These are phyloP conservation scores for Nasonia longicornis DNA, from an alignment of 1,140 invertebrate species.

Conservation along the genomic window DNA sequence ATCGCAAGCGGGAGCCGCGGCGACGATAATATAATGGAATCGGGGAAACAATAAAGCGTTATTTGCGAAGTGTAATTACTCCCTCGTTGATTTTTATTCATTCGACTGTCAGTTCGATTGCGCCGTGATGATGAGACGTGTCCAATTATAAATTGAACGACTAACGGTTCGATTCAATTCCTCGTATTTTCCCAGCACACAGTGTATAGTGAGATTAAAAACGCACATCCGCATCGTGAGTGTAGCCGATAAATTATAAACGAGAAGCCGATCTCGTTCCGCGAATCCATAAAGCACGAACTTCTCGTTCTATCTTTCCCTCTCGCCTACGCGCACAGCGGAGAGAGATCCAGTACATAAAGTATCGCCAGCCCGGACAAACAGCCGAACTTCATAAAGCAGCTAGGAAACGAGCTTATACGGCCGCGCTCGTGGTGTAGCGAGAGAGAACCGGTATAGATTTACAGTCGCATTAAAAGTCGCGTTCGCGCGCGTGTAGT, in stretches of 20 bases:
- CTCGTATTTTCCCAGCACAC: too few relatives aligned
- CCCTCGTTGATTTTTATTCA: not conserved
- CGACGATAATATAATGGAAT: too few relatives aligned
- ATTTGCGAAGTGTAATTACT: not conserved
- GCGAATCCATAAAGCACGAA: slow-evolving; percentile 20
- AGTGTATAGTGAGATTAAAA: too few relatives aligned
- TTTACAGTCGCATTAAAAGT: slow-evolving; percentile 42
- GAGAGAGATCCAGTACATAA: slow-evolving; percentile 20
- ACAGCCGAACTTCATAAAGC: slow-evolving; percentile 37
- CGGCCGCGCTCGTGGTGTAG: too few relatives aligned
- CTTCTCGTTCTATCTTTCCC: too few relatives aligned
- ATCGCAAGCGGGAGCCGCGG: too few relatives aligned
- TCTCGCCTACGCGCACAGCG: not conserved
- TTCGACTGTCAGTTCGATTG: not conserved
- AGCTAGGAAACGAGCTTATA: not conserved
- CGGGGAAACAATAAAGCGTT: too few relatives aligned
- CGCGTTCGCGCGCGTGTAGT: not conserved
- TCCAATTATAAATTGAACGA: too few relatives aligned
- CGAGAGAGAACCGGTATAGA: slow-evolving; percentile 36
- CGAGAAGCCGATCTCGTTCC: slow-evolving; percentile 14
- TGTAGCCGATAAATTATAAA: slow-evolving; percentile 3
- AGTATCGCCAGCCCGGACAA: slow-evolving; percentile 16
- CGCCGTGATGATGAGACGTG: not conserved
- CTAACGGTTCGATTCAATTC: not conserved
- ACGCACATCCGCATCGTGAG: not conserved